Evolutionary conservation across 2,113 vertebrate genomes (phyloP).

Genomic region (Genyomyrus donnyi): DNA sequence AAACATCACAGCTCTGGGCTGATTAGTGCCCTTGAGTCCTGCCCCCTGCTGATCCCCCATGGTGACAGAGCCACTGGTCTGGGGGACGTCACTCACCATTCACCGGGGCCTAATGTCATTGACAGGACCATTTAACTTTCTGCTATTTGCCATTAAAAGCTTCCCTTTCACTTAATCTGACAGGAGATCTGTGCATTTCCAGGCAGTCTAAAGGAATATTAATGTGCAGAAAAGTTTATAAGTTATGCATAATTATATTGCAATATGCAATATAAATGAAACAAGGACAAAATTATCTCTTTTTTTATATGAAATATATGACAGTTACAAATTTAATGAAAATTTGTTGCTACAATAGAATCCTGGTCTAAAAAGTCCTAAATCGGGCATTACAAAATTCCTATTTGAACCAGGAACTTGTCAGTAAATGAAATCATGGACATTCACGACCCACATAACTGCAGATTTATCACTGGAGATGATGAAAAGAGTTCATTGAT

Average conservation of each 20-base stretch:
- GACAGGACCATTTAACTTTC: not conserved
- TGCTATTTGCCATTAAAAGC: not conserved
- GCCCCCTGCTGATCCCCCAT: constrained; percentile 96
- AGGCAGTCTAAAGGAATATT: not conserved
- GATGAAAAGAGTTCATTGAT: not conserved
- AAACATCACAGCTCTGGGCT: constrained; percentile 89
- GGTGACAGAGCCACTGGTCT: constrained; percentile 77
- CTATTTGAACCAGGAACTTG: not conserved
- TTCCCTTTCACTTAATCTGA: not conserved
- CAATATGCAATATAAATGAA: not conserved
- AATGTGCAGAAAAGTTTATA: not conserved
- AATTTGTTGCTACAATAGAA: not conserved
- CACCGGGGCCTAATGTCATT: not conserved
- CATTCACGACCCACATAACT: not conserved
- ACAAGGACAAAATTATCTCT: not conserved
- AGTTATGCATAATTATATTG: not conserved
- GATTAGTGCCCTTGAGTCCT: constrained; percentile 96
- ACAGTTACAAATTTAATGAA: not conserved
- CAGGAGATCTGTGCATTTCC: not conserved
- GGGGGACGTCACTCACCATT: not conserved
- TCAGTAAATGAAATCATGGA: not conserved
- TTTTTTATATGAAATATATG: not conserved
- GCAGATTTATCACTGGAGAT: not conserved
- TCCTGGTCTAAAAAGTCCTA: not conserved
- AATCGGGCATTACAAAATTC: not conserved